phyloP scores from a whole-genome alignment of 2,113 vertebrate species.

The Varanus salvator region DNA sequence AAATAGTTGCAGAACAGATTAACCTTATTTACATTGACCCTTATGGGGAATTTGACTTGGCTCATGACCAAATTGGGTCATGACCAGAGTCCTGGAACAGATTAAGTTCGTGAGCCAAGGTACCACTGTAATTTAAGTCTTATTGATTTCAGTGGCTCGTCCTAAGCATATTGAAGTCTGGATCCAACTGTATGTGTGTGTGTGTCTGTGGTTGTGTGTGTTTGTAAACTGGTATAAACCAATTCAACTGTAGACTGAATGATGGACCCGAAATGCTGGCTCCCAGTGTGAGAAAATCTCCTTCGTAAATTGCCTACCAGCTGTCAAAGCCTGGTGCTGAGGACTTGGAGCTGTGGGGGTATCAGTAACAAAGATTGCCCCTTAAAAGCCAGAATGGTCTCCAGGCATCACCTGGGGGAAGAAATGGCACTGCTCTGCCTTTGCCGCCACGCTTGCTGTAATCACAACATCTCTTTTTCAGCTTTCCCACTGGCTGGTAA shows the following conservation, averaged over 20 bases:
- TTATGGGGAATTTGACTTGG: too few relatives aligned
- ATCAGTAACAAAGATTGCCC: constrained; percentile 83
- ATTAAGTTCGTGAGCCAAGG: too few relatives aligned
- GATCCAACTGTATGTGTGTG: not conserved
- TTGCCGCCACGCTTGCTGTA: constrained; percentile 68
- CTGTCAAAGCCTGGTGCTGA: constrained; percentile 54
- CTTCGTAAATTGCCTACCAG: constrained; percentile 65
- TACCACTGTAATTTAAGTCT: not conserved
- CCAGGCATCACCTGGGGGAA: constrained; percentile 56
- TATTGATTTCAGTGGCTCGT: not conserved
- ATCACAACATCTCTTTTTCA: constrained; percentile 65
- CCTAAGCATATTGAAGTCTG: not conserved
- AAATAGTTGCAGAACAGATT: too few relatives aligned
- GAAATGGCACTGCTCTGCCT: constrained; percentile 29
- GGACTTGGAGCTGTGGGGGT: constrained; percentile 80
- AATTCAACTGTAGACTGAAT: not conserved
- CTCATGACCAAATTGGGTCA: too few relatives aligned
- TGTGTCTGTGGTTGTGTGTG: too few relatives aligned
- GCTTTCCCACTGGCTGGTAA: constrained; percentile 75
- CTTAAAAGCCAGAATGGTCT: constrained; percentile 77
- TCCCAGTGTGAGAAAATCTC: constrained; percentile 29
- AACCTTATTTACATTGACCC: too few relatives aligned
- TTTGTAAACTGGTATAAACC: too few relatives aligned
- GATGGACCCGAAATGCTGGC: not conserved
- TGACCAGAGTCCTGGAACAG: too few relatives aligned